phyloP scores from a whole-genome alignment of 2,888 invertebrate species.

The Nomada hirtipes region DNA sequence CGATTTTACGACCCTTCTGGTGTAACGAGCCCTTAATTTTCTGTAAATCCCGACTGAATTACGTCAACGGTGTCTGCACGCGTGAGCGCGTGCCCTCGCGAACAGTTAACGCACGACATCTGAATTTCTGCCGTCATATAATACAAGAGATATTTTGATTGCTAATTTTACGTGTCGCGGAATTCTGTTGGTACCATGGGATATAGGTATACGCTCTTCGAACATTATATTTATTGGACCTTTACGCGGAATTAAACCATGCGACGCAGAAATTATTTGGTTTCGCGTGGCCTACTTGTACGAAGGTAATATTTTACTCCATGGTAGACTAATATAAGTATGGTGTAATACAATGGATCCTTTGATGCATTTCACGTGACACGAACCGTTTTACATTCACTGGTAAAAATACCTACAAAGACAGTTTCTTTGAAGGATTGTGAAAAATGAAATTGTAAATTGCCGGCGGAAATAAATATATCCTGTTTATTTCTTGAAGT shows the following conservation, averaged over 20 bases:
- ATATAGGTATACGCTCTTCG: background rate
- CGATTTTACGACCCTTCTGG: constrained; percentile 52
- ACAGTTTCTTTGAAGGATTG: too few species aligned
- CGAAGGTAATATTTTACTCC: background rate
- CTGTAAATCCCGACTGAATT: constrained; percentile 50
- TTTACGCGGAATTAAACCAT: background rate
- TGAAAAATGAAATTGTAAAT: too few species aligned
- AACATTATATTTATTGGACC: background rate
- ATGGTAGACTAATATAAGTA: background rate
- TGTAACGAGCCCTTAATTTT: constrained; percentile 67
- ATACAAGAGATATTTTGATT: constrained; percentile 33
- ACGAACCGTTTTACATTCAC: too few species aligned
- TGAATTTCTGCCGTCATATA: background rate
- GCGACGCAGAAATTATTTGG: background rate
- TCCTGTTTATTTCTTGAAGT: too few species aligned
- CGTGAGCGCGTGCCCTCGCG: constrained; percentile 13
- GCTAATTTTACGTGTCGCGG: constrained; percentile 23
- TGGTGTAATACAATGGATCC: too few species aligned
- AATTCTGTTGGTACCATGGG: background rate
- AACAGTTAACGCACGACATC: background rate
- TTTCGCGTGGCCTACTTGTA: background rate
- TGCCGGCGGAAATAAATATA: too few species aligned
- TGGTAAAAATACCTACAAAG: too few species aligned
- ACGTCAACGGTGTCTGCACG: constrained; percentile 16
- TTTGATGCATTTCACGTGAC: too few species aligned